A percentile compares a stretch with the other conserved stretches of the same genome.
Conservation (phyloP, 2,113 vertebrate genomes). For the Nematolebias whitei region DNA sequence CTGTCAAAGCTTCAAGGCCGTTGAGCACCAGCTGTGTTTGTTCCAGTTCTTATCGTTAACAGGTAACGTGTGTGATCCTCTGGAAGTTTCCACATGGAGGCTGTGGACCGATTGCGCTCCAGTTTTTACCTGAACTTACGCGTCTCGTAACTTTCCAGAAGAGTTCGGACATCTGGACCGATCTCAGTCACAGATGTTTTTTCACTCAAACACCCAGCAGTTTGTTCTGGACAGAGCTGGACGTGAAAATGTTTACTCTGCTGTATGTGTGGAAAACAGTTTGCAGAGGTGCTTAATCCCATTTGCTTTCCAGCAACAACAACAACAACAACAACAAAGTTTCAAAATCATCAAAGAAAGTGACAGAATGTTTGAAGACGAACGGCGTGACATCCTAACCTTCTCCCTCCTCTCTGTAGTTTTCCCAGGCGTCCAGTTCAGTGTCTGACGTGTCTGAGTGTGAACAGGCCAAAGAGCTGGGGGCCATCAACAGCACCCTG, state of each 20-base stretch:
- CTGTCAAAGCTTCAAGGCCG: not conserved
- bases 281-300: too few relatives aligned
- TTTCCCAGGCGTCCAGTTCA: constrained; percentile 80
- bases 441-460: constrained; percentile 86
- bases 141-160: constrained; percentile 23
- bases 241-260: too few relatives aligned
- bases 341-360: not conserved
- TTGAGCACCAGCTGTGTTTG: constrained; percentile 12
- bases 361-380: not conserved
- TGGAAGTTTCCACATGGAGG: constrained; percentile 17
- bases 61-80: not conserved
- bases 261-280: too few relatives aligned
- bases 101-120: constrained; percentile 11
- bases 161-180: constrained; percentile 48
- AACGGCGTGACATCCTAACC: not conserved
- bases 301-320: too few relatives aligned
- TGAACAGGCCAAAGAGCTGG: constrained; percentile 91
- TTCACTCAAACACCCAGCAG: not conserved
- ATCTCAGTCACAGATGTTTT: constrained; percentile 3
- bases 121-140: constrained; percentile 47
- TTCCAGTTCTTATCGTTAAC: constrained; percentile 24
- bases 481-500: constrained; percentile 93
- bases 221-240: not conserved
- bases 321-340: too few relatives aligned
- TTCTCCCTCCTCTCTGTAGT: constrained; percentile 71